These are phyloP conservation scores for Spinibarbus caldwelli DNA, from an alignment of 2,797 vertebrate genomes.

Conservation along the genomic window DNA sequence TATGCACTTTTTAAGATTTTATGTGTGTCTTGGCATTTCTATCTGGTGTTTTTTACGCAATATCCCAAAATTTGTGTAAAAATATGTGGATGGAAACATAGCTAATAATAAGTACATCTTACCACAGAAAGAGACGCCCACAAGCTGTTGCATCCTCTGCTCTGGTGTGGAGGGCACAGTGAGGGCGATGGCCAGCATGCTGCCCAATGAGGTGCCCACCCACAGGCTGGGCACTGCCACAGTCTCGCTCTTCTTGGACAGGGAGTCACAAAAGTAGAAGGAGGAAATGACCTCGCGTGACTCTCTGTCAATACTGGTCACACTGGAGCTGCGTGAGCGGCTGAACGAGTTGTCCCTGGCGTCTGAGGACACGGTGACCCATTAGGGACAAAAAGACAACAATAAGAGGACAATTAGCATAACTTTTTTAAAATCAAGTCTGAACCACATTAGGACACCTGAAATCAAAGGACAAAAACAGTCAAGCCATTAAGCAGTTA, in stretches of 20 bases:
- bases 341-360: conserved; percentile 93
- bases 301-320: conserved; percentile 96
- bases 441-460: conserved; percentile 7
- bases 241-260: conserved; percentile 85
- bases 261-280: conserved; percentile 93
- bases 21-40: neutral
- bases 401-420: conserved; percentile 6
- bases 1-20: neutral
- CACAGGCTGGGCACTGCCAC: conserved; percentile 85
- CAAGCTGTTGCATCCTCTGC: conserved; percentile 89
- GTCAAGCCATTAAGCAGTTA: neutral
- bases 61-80: neutral
- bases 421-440: neutral
- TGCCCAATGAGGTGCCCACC: conserved; percentile 92
- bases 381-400: conserved; percentile 46
- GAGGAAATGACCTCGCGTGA: conserved; percentile 92
- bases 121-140: conserved; percentile 92
- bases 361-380: conserved; percentile 75
- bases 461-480: neutral
- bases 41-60: neutral
- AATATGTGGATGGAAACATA: neutral
- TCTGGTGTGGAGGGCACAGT: conserved; percentile 87
- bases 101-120: conserved; percentile 59
- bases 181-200: conserved; percentile 87
- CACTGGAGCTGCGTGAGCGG: conserved; percentile 94